Percentiles rank a stretch among this genome's conserved stretches.
phyloP scores from a whole-genome alignment of 2,888 invertebrate species.

The Cantharis rustica region DNA sequence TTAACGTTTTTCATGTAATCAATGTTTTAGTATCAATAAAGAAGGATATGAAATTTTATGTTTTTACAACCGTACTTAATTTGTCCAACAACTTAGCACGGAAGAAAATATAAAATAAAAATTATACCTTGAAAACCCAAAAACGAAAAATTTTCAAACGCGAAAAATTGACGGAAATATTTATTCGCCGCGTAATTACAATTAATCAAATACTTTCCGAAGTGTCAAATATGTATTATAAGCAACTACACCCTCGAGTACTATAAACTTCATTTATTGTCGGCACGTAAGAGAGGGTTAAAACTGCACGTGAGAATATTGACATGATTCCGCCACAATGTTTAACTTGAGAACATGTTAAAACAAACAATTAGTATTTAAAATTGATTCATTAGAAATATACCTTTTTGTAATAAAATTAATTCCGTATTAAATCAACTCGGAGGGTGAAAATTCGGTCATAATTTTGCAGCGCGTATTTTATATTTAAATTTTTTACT shows the following conservation, averaged over 20 bases:
- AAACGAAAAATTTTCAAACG: neutral
- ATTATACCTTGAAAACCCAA: neutral
- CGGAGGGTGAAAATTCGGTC: neutral
- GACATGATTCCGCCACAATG: neutral
- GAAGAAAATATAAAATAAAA: neutral
- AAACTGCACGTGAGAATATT: constrained; percentile 4
- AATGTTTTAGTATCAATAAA: neutral
- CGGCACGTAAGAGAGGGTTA: neutral
- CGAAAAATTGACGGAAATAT: neutral
- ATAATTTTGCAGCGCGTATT: neutral
- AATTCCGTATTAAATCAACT: neutral
- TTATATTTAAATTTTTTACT: neutral
- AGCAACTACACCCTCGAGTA: constrained; percentile 13
- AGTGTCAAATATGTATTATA: constrained; percentile 14
- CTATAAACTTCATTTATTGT: constrained; percentile 12
- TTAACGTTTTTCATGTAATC: neutral
- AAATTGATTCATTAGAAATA: neutral
- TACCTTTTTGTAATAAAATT: neutral
- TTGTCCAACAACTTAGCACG: neutral
- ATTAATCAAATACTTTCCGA: constrained; percentile 14
- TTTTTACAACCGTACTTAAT: neutral
- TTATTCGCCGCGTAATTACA: neutral
- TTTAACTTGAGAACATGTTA: neutral
- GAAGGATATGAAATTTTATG: neutral
- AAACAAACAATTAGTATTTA: neutral